Evolutionary conservation across 2,797 vertebrate genomes (phyloP).

Genomic region (Oreochromis grahami): DNA sequence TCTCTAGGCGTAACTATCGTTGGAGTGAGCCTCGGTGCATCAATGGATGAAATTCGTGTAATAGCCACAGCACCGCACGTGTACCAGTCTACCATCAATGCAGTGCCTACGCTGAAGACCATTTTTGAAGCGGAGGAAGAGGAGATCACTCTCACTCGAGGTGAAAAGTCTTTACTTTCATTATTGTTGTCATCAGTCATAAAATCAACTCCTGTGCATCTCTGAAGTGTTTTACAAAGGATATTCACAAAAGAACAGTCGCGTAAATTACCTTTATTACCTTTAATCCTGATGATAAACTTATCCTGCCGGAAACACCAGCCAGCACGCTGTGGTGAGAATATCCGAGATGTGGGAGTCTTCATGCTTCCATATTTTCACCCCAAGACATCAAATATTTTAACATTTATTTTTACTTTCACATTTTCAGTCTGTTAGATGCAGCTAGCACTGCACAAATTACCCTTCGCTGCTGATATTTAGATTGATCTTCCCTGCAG

Average conservation of each 20-base stretch:
- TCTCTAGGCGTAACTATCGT: slow-evolving; percentile 68
- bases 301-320: neutral
- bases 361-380: neutral
- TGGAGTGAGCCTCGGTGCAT: slow-evolving; percentile 60
- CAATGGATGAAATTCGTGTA: slow-evolving; percentile 35
- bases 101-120: slow-evolving; percentile 28
- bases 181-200: neutral
- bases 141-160: slow-evolving; percentile 1
- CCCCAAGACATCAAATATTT: neutral
- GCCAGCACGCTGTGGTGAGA: neutral
- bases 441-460: too few species aligned
- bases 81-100: slow-evolving; percentile 1
- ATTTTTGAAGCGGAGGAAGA: slow-evolving; percentile 44
- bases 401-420: neutral
- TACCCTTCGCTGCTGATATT: too few species aligned
- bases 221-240: neutral
- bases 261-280: neutral
- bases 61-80: slow-evolving; percentile 37
- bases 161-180: slow-evolving; percentile 25
- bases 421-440: neutral
- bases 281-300: neutral
- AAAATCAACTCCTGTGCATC: neutral
- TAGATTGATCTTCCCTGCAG: neutral
- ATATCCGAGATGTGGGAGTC: neutral
- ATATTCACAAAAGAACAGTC: neutral